Evolutionary conservation across 2,888 invertebrate species (phyloP).

Genomic region (Melangyna quadrimaculata): DNA sequence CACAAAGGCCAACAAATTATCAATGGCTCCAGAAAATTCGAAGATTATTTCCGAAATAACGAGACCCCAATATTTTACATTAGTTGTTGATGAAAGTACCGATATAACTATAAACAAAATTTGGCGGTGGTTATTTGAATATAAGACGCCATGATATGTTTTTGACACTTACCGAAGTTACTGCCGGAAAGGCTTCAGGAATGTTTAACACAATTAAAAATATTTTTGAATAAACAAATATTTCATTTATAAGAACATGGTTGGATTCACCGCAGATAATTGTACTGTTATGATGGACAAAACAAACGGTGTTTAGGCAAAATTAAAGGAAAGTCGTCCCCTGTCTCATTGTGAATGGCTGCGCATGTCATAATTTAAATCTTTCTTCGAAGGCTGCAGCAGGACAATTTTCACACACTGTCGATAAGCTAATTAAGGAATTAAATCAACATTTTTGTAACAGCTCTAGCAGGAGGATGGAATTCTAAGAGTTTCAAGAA

Average conservation of each 20-base stretch:
- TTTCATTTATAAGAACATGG: conserved; percentile 5
- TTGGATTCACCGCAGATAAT: conserved; percentile 27
- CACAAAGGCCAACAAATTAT: background rate
- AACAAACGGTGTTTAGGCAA: conserved; percentile 37
- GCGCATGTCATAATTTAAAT: conserved; percentile 1
- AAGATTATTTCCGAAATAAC: background rate
- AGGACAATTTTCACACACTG: background rate
- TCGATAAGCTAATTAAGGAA: background rate
- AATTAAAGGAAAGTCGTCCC: conserved; percentile 32
- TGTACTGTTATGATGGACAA: conserved; percentile 53
- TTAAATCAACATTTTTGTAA: background rate
- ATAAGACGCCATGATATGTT: conserved; percentile 10
- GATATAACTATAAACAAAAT: background rate
- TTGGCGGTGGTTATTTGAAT: background rate
- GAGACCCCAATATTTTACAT: background rate
- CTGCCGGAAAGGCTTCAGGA: background rate
- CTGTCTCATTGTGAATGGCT: conserved; percentile 16
- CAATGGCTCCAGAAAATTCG: background rate
- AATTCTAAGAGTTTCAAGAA: background rate
- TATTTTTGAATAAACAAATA: background rate
- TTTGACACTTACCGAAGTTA: background rate
- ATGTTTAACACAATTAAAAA: background rate
- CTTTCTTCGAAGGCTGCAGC: background rate
- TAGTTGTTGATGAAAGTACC: too few relatives aligned
- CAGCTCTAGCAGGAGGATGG: background rate